Evolutionary conservation across 2,113 vertebrate genomes (phyloP).

Genomic region (Hypanus sabinus): DNA sequence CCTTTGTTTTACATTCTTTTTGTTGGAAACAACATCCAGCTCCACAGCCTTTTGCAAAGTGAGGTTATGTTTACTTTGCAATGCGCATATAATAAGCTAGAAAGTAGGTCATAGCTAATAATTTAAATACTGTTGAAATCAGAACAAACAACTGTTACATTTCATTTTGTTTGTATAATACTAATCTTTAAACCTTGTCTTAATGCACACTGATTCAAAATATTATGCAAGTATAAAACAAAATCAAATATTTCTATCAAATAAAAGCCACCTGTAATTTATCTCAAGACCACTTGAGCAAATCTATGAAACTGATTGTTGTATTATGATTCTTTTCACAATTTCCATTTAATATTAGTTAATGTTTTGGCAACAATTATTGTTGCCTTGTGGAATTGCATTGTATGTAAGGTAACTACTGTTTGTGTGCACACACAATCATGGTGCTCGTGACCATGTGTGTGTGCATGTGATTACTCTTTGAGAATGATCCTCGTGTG

Average conservation of each 20-base stretch:
- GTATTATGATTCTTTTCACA: not conserved
- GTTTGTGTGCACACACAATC: not conserved
- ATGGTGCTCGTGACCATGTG: no score
- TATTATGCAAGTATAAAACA: not conserved
- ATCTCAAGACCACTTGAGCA: not conserved
- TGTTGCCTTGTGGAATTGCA: no score
- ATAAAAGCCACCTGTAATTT: not conserved
- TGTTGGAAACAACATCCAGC: not conserved
- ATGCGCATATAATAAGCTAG: not conserved
- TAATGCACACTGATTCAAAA: not conserved
- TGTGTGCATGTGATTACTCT: no score
- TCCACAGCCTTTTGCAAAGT: not conserved
- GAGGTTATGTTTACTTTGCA: not conserved
- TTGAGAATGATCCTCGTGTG: not conserved
- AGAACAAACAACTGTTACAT: not conserved
- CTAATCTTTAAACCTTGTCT: no score
- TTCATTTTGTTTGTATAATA: not conserved
- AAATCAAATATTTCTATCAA: not conserved
- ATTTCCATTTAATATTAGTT: not conserved
- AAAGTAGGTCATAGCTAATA: not conserved
- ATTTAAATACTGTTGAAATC: constrained; percentile 1
- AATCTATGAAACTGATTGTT: not conserved
- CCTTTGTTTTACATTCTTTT: constrained; percentile 5
- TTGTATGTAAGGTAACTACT: not conserved
- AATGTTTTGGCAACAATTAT: not conserved